Evolutionary conservation across 2,888 invertebrate species (phyloP), one percentile per base, ranked within the genome.

Genomic region (Crioceris asparagi): DNA sequence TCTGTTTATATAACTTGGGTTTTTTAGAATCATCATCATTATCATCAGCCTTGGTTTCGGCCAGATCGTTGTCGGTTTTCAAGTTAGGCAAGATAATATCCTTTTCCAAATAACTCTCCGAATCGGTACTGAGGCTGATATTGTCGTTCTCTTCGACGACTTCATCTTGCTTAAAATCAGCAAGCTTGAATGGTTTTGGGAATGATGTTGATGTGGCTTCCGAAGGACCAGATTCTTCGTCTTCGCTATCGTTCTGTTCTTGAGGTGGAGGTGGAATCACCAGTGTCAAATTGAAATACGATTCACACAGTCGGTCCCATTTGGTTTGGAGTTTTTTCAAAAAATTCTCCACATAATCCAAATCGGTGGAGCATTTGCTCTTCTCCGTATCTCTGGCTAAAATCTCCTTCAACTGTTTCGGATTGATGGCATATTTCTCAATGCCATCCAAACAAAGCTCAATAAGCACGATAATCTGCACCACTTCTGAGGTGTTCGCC

Each of bases 401-500:
- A 41, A 80, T 73, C 39, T 76, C 74, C 32, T 76, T 72, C 38
- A 81, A 62, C 46, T 77, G 75, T 17, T 71, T 70, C 0, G 75
- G 64, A 41, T 72, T 74, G 47, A 80, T 62, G 52, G 72, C 71
- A 47, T 78, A 79, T 43, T 69, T 71, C 21, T 74, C 67, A 32
- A 82, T 76, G 18, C 82, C 81, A 48, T 75, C 77, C 26, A 88
- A 70, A 58, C 85, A 86, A 43, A 91, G 72, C 57, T 93, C 90
- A 21, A 92, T 82, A 26, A 92, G 65, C 1, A 88, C 79, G 41
- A 91, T 84, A 35, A 86, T 79, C 63, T 86, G 84, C 14, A 92
- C 83, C 26, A 91, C 82, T 81, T 91, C 90, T 1, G 91, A 84
- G 1, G 90, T 87, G 19, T 90, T 88, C 7, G 91, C 87, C 65